Conservation (phyloP, 1,140 invertebrate species). For the Drosophila ogumai region DNA sequence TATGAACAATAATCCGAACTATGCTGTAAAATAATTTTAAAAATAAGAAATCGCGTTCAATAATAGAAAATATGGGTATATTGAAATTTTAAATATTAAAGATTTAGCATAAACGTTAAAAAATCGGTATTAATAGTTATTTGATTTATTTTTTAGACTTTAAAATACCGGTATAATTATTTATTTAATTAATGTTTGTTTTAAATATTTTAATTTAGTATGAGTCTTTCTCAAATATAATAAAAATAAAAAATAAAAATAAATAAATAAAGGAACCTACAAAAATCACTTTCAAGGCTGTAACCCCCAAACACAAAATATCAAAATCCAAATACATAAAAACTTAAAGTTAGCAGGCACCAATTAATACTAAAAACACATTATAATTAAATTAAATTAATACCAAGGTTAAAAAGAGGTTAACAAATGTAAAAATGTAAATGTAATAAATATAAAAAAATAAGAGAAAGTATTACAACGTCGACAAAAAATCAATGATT, state of each 20-base stretch:
- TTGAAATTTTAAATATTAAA: not conserved
- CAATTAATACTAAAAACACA: slow-evolving; percentile 8
- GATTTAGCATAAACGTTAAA: no score
- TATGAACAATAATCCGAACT: not conserved
- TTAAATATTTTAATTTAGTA: no score
- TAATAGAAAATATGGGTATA: not conserved
- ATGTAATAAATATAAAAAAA: slow-evolving; percentile 1
- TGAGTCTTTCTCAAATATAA: no score
- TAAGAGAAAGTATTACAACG: slow-evolving; percentile 1
- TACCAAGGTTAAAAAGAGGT: not conserved
- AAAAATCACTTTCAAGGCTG: slow-evolving; percentile 13
- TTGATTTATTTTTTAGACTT: no score
- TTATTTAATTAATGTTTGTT: no score
- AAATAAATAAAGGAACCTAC: not conserved
- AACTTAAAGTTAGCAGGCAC: slow-evolving; percentile 13
- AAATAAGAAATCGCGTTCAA: not conserved
- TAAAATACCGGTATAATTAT: no score
- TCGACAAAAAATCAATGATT: slow-evolving; percentile 1
- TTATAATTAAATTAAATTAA: not conserved
- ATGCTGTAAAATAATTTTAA: not conserved
- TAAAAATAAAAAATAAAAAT: no score
- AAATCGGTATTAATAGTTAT: no score
- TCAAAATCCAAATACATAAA: not conserved
- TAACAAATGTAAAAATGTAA: slow-evolving; percentile 3
- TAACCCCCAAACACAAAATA: not conserved